Conservation (phyloP, 2,797 vertebrate species). For the Hyperoplus lanceolatus region DNA sequence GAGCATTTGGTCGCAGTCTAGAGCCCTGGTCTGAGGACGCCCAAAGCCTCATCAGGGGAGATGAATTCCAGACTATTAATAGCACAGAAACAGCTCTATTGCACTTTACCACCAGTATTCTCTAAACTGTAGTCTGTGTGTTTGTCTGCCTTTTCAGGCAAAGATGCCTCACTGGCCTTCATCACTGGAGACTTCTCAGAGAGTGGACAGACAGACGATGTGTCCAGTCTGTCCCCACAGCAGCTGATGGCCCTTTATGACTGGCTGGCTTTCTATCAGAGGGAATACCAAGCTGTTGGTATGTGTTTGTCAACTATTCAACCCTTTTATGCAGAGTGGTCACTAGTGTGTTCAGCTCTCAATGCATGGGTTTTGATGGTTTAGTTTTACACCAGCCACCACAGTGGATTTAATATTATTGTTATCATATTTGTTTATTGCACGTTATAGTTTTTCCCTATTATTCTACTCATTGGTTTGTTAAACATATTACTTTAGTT, state of each 20-base stretch:
- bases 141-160: conserved; percentile 81
- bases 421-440: too few species aligned
- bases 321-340: neutral
- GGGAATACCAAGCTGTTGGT: conserved; percentile 90
- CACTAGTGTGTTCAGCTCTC: too few species aligned
- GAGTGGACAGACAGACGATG: conserved; percentile 88
- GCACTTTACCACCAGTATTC: neutral
- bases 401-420: too few species aligned
- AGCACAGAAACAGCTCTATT: neutral
- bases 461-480: too few species aligned
- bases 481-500: too few species aligned
- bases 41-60: neutral
- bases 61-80: neutral
- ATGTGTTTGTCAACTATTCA: neutral
- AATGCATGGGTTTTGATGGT: too few species aligned
- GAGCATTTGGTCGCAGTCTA: too few species aligned
- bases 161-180: conserved; percentile 92
- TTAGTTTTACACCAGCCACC: too few species aligned
- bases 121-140: neutral
- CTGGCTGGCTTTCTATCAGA: conserved; percentile 92
- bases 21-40: neutral
- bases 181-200: conserved; percentile 92
- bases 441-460: too few species aligned
- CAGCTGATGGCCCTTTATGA: conserved; percentile 88
- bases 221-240: conserved; percentile 86